A percentile compares a stretch with the other conserved stretches of the same genome.
phyloP scores from a whole-genome alignment of 2,797 vertebrate genomes.

The Scolopax rusticola region DNA sequence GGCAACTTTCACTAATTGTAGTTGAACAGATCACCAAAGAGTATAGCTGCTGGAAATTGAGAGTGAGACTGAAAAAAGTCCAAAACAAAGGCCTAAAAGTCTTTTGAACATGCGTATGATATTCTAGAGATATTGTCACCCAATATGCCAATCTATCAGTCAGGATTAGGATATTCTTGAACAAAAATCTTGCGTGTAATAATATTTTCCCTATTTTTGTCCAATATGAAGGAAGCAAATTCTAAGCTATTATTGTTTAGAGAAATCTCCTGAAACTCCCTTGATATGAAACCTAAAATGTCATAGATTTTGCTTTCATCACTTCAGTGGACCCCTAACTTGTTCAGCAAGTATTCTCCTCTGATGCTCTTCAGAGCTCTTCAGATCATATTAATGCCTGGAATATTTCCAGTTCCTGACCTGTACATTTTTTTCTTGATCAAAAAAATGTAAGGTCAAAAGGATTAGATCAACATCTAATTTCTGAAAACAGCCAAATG shows the following conservation, averaged over 20 bases:
- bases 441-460: neutral
- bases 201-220: neutral
- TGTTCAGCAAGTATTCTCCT: neutral
- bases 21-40: neutral
- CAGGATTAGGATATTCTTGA: neutral
- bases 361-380: neutral
- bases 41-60: neutral
- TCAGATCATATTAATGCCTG: neutral
- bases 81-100: neutral
- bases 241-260: neutral
- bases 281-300: neutral
- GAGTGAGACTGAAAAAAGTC: neutral
- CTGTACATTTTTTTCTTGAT: neutral
- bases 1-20: neutral
- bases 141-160: neutral
- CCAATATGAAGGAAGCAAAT: neutral
- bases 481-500: neutral
- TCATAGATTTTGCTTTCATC: neutral
- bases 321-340: neutral
- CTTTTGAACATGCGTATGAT: neutral
- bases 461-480: neutral
- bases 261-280: neutral
- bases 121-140: neutral
- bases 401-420: neutral
- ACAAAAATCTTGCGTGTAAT: neutral